phyloP scores from a whole-genome alignment of 2,113 vertebrate species.

The Vireo altiloquus region DNA sequence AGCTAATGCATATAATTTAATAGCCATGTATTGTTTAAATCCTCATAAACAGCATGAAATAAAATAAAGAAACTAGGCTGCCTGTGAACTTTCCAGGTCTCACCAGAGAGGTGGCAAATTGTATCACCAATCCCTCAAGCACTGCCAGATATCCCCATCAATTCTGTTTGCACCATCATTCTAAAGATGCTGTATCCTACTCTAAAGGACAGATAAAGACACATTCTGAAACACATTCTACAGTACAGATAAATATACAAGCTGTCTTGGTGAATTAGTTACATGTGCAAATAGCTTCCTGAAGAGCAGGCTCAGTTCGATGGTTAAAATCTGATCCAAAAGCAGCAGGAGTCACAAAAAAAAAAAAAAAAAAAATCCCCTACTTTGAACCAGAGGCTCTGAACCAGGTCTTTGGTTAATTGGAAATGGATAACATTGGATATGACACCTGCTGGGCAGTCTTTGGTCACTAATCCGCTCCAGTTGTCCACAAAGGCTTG shows the following conservation, averaged over 20 bases:
- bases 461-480: constrained; percentile 31
- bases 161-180: neutral
- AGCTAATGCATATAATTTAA: neutral
- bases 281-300: constrained; percentile 20
- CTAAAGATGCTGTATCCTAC: neutral
- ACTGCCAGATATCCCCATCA: neutral
- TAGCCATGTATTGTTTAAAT: neutral
- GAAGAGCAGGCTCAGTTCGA: neutral
- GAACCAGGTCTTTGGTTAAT: neutral
- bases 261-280: constrained; percentile 23
- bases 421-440: neutral
- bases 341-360: neutral
- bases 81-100: neutral
- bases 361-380: neutral
- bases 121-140: neutral
- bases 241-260: constrained; percentile 38
- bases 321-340: neutral
- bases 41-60: neutral
- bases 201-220: constrained; percentile 9
- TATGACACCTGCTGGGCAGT: neutral
- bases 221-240: neutral
- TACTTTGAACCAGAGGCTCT: neutral
- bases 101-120: neutral
- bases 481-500: constrained; percentile 31
- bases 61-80: neutral